Evolutionary conservation across 1,140 invertebrate genomes (phyloP), one percentile per base, ranked within the genome.

Genomic region (Anoplolepis gracilipes): DNA sequence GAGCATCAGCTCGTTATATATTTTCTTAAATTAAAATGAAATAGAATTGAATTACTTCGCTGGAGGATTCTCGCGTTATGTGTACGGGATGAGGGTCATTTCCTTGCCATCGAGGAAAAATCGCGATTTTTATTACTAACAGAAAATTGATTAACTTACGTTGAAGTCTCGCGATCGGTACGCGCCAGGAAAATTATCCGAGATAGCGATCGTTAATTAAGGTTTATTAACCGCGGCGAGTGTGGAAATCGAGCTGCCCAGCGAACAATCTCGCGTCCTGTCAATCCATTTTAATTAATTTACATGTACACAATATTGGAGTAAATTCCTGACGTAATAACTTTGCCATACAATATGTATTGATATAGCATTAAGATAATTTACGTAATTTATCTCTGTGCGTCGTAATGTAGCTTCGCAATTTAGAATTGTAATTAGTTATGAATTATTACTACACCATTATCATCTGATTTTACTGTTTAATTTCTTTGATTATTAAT

Each of bases 261-360:
- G 67, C 78, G 78, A 82, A 69, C 67, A 82, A 82, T 82, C 78
- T 82, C 78, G 78, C 78, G 53, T 82, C 78, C 67, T 82, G 78
- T 82, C 78, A 82, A 82, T 82, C 78, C 53, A 22, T 82, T 82
- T 82, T 82, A 82, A 82, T 82, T 82, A 82, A 82, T 82, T 82
- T 82, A 82, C 78, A 82, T 82, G 78, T 73, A 82, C 67, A 82
- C 78, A 73, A 82, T 82, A 73, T 82, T 72, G 67, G 39, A 82
- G 67, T 82, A 82, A 82, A 82, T 82, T 72, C 78, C 78, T 82
- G 78, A 82, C 67, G 67, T 73, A 82, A 82, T 82, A 73, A 82
- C 78, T 82, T 73, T 67, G 67, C 67, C 67, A 42, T 55, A n/a
- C 70, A 28, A n/a, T 59, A 42, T n/a, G 13, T 59, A 82, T 82